Evolutionary conservation across 1,140 invertebrate genomes (phyloP), one percentile per base, ranked within the genome.

Genomic region (Danaus plexippus): DNA sequence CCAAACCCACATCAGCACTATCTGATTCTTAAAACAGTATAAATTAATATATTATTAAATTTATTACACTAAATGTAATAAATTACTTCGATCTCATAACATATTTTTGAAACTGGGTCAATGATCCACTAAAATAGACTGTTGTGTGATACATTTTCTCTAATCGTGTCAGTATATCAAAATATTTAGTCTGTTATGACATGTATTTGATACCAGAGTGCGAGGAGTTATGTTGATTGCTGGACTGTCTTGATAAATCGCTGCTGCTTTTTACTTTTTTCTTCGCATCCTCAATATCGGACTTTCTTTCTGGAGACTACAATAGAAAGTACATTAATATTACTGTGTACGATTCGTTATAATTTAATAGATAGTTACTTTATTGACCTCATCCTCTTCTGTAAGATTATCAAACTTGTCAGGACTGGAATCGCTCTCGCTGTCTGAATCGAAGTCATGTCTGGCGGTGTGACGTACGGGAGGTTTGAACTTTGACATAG

Each of bases 371-470:
- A 15, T 1, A 6, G 7, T 32, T 32, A 6, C n/a, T n/a, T n/a
- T 8, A 8, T 32, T 6, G 4, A 80, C 79, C 71, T 69, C 52
- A 58, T 84, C 77, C 51, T 76, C 75, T 11, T 67, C 73, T 9
- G 73, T 75, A 1, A 63, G 48, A 46, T 73, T 74, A 8, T 61
- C 70, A 55, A 82, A 80, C 49, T 80, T 79, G 7, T 78, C 77
- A 8, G 64, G 64, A 9, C 72, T 73, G 4, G 75, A 77, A 40
- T 80, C 79, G 9, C 65, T 77, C 12, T 81, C 78, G 46, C 72
- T 78, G 8, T 85, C 79, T 0, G 79, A 81, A 57, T 82, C 79
- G 55, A 85, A 85, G 53, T 85, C 81, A 52, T 82, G 81, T 22
- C 75, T 54, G 11, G 81, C 76, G 1, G 74, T 80, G 54, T 80